Evolutionary conservation across 2,888 invertebrate genomes (phyloP).

Genomic region (Nemoura dubitans): DNA sequence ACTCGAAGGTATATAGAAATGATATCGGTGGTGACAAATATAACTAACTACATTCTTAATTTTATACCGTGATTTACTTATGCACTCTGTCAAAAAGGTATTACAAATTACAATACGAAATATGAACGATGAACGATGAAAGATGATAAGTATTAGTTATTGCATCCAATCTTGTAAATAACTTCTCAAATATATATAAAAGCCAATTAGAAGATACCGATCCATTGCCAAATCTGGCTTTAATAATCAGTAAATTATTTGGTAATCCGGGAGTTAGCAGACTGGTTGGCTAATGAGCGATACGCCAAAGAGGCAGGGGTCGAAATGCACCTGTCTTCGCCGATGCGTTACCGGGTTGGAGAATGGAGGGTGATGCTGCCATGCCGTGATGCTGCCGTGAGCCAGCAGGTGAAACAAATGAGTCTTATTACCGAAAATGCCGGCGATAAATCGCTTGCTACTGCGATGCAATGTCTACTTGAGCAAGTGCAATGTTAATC

Average conservation of each 20-base stretch:
- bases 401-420: constrained; percentile 14
- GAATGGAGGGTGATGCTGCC: constrained; percentile 8
- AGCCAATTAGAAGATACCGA: constrained; percentile 8
- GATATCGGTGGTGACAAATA: neutral
- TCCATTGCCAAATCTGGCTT: neutral
- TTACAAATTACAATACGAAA: neutral
- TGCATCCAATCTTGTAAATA: neutral
- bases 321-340: neutral
- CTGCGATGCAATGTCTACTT: neutral
- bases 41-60: neutral
- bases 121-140: neutral
- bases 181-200: neutral
- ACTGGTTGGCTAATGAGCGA: neutral
- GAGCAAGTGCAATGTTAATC: neutral
- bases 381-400: neutral
- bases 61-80: neutral
- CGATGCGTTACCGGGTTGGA: neutral
- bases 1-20: too few species aligned
- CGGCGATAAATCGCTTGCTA: neutral
- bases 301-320: neutral
- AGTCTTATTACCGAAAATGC: constrained; percentile 2
- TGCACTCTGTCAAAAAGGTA: neutral
- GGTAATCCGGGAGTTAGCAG: neutral
- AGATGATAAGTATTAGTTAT: neutral
- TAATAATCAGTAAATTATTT: constrained; percentile 25